A percentile compares a stretch with the other conserved stretches of the same genome.
phyloP scores from a whole-genome alignment of 2,797 vertebrate species.

The Liasis olivaceus region DNA sequence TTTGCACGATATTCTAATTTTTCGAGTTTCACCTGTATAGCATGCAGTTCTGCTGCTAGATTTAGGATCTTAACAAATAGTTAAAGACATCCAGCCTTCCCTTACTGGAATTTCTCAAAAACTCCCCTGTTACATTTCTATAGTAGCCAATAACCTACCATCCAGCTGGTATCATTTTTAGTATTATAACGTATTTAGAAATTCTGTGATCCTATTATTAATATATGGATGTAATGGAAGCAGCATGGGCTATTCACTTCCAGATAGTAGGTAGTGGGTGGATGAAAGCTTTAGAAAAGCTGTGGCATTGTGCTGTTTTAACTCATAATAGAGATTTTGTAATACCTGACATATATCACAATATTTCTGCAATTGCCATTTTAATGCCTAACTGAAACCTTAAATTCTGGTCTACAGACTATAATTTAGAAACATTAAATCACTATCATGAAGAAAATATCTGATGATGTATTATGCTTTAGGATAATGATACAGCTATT shows the following conservation, averaged over 20 bases:
- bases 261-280: conserved; percentile 53
- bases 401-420: conserved; percentile 43
- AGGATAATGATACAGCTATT: conserved; percentile 63
- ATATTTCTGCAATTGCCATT: conserved; percentile 56
- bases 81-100: neutral
- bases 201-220: conserved; percentile 39
- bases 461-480: conserved; percentile 57
- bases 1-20: too few species aligned
- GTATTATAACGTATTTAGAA: neutral
- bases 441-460: conserved; percentile 63
- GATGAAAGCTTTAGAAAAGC: conserved; percentile 53
- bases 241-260: conserved; percentile 34
- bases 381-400: conserved; percentile 53
- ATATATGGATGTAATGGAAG: conserved; percentile 42
- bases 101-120: neutral
- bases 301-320: conserved; percentile 34
- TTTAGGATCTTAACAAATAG: neutral
- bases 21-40: too few species aligned
- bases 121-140: neutral
- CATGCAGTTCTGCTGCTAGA: neutral
- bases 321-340: conserved; percentile 39
- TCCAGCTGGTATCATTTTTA: conserved; percentile 49
- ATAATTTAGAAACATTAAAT: conserved; percentile 62
- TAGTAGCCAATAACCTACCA: neutral
- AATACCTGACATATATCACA: conserved; percentile 51